Evolutionary conservation across 2,888 invertebrate species (phyloP).

Genomic region (Megalurothrips usitatus): DNA sequence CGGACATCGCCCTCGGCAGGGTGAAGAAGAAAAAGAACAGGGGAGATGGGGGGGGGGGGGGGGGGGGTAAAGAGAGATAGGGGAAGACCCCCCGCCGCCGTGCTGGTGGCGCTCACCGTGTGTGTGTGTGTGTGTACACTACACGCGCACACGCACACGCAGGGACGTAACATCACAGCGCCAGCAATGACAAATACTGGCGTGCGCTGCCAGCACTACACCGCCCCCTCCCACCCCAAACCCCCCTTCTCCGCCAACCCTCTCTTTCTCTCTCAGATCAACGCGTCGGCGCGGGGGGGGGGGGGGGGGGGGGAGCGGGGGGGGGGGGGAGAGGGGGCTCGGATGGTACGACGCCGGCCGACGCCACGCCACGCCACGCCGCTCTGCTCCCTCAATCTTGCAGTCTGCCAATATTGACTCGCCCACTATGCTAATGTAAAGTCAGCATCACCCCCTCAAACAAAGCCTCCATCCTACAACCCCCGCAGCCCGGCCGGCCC

Average conservation of each 20-base stretch:
- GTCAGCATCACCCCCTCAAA: slow-evolving; percentile 19
- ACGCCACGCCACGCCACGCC: too few relatives aligned
- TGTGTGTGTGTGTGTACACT: neutral
- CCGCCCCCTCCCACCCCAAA: neutral
- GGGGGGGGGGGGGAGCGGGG: too few relatives aligned
- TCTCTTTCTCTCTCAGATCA: too few relatives aligned
- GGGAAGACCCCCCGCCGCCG: neutral
- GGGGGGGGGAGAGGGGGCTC: too few relatives aligned
- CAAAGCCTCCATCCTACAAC: neutral
- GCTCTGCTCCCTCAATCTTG: slow-evolving; percentile 3
- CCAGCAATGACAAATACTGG: slow-evolving; percentile 13
- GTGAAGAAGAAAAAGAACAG: neutral
- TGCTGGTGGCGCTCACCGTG: neutral
- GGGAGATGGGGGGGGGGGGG: neutral
- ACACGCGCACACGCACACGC: neutral
- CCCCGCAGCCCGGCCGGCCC: too few relatives aligned
- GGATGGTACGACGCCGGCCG: too few relatives aligned
- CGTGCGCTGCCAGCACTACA: neutral
- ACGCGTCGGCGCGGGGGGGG: too few relatives aligned
- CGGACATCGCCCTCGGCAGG: neutral
- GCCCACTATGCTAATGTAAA: slow-evolving; percentile 26
- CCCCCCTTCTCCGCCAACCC: neutral
- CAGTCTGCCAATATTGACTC: slow-evolving; percentile 26
- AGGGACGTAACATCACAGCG: neutral
- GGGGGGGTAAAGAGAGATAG: slow-evolving; percentile 13